Percentiles rank a stretch among this genome's conserved stretches.
Evolutionary conservation across 2,113 vertebrate species (phyloP).

Genomic region (Gymnarchus niloticus): DNA sequence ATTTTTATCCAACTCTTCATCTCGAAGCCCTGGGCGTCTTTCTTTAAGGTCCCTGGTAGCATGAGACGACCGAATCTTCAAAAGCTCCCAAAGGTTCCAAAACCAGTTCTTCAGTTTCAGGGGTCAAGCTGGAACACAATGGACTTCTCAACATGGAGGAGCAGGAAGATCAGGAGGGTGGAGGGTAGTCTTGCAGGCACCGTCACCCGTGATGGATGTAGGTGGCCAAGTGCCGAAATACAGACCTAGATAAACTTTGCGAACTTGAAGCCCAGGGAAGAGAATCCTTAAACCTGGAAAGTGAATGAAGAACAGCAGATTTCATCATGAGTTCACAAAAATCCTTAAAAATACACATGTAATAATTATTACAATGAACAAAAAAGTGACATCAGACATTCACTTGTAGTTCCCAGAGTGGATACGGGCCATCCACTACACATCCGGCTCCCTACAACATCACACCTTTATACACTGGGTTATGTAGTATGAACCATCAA

Average conservation of each 20-base stretch:
- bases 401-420: not conserved
- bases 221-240: not conserved
- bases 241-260: not conserved
- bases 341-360: not conserved
- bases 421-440: not conserved
- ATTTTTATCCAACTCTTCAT: conserved; percentile 3
- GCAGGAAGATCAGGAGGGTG: not conserved
- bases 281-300: not conserved
- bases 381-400: not conserved
- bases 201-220: not conserved
- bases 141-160: conserved; percentile 16
- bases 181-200: not conserved
- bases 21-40: conserved; percentile 6
- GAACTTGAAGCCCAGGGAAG: not conserved
- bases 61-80: not conserved
- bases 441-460: not conserved
- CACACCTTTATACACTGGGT: not conserved
- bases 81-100: conserved; percentile 27
- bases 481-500: not conserved
- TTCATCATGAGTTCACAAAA: not conserved
- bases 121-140: conserved; percentile 25
- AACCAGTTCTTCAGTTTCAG: conserved; percentile 28
- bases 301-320: not conserved
- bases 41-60: not conserved
- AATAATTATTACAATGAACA: not conserved